Conservation (phyloP, 2,113 vertebrate species). For the Engraulis encrasicolus region DNA sequence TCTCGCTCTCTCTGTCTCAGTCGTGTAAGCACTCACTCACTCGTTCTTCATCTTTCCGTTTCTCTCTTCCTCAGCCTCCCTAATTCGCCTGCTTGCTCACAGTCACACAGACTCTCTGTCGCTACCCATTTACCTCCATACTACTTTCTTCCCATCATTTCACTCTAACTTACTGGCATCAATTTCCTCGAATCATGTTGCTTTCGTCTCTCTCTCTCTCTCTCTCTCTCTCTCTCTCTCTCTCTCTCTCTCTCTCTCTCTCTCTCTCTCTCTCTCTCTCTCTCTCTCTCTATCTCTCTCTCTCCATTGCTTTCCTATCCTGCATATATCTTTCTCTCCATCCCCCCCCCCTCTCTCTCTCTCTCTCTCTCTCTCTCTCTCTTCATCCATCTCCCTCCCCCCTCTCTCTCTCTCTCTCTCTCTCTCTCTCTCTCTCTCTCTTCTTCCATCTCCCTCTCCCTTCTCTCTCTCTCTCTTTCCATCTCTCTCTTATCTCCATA, state of each 20-base stretch:
- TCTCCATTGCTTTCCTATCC: too few relatives aligned
- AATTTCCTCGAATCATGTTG: too few relatives aligned
- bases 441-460: conserved; percentile 39
- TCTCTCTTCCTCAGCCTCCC: conserved; percentile 11
- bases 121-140: neutral
- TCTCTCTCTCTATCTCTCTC: too few relatives aligned
- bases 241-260: conserved; percentile 27
- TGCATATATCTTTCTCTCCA: neutral
- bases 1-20: neutral
- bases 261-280: too few relatives aligned
- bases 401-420: conserved; percentile 38
- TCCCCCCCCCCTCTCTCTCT: neutral
- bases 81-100: too few relatives aligned
- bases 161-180: neutral
- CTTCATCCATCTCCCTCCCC: conserved; percentile 29
- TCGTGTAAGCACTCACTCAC: conserved; percentile 22
- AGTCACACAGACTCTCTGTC: too few relatives aligned
- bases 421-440: conserved; percentile 39
- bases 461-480: conserved; percentile 38
- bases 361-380: conserved; percentile 22
- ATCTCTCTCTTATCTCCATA: conserved; percentile 39
- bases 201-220: too few relatives aligned
- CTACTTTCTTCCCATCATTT: neutral
- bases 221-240: conserved; percentile 9
- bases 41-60: too few relatives aligned